A percentile compares a stretch with the other conserved stretches of the same genome.
Conservation (phyloP, 2,888 invertebrate genomes). For the Drepanosiphum platanoidis region DNA sequence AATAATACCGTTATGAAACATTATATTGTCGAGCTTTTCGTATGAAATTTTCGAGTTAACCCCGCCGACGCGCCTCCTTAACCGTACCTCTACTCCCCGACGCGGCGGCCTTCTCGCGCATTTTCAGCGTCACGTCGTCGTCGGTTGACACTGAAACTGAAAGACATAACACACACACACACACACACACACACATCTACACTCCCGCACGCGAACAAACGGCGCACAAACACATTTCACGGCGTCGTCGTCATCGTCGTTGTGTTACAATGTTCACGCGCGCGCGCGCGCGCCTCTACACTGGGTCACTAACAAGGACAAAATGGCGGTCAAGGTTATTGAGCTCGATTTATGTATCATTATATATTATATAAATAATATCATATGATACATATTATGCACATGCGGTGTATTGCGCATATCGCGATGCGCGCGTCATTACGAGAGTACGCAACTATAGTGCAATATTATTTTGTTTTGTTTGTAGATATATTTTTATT, state of each 20-base stretch:
- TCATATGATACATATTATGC: too few relatives aligned
- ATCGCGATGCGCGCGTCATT: not conserved
- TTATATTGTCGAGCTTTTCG: too few relatives aligned
- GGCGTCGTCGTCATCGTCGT: too few relatives aligned
- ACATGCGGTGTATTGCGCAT: not conserved
- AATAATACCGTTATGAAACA: too few relatives aligned
- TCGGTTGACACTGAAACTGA: too few relatives aligned
- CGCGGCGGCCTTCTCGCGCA: not conserved
- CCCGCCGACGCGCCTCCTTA: not conserved
- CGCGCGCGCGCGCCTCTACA: not conserved
- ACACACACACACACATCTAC: too few relatives aligned
- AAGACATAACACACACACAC: too few relatives aligned
- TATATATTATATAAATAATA: conserved; percentile 1
- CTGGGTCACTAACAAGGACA: conserved; percentile 61
- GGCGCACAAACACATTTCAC: not conserved
- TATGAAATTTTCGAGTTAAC: too few relatives aligned
- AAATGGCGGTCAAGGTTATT: conserved; percentile 59
- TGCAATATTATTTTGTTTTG: too few relatives aligned
- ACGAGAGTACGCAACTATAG: too few relatives aligned
- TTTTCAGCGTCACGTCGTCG: not conserved
- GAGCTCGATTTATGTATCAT: conserved; percentile 14
- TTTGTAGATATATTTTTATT: too few relatives aligned
- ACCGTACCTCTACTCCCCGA: not conserved
- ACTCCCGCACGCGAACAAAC: not conserved
- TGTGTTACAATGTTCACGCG: conserved; percentile 24